Conservation (phyloP, 2,888 invertebrate genomes). For the Sphaerophoria taeniata region DNA sequence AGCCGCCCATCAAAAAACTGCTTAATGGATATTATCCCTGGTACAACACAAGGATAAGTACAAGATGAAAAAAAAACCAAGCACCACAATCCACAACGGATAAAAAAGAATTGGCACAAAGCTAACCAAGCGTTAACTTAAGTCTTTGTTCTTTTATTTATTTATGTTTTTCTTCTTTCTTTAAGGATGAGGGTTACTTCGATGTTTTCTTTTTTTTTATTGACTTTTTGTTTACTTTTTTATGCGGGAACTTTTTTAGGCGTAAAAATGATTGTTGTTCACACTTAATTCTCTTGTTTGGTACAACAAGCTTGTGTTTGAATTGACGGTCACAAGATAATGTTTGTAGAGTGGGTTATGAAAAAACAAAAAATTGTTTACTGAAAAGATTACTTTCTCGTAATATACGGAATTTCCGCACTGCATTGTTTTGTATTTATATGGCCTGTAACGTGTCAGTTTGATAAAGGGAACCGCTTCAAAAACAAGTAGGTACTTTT, state of each 20-base stretch:
- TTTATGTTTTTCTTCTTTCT: slow-evolving; percentile 55
- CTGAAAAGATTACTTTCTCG: too few relatives aligned
- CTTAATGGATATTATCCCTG: slow-evolving; percentile 70
- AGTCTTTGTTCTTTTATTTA: slow-evolving; percentile 54
- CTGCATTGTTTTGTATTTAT: too few relatives aligned
- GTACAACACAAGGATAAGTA: slow-evolving; percentile 52
- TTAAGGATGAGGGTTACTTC: slow-evolving; percentile 25
- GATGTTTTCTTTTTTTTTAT: slow-evolving; percentile 18
- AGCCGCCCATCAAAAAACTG: slow-evolving; percentile 63
- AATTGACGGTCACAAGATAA: too few relatives aligned
- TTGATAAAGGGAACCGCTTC: too few relatives aligned
- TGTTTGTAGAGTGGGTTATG: too few relatives aligned
- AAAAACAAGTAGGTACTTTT: too few relatives aligned
- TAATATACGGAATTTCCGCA: too few relatives aligned
- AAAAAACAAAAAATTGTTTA: too few relatives aligned
- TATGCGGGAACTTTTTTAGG: slow-evolving; percentile 1
- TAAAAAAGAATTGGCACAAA: slow-evolving; percentile 19
- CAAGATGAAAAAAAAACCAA: slow-evolving; percentile 36
- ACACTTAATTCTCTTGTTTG: slow-evolving; percentile 17
- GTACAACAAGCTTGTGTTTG: not conserved
- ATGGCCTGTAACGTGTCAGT: too few relatives aligned
- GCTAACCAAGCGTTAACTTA: slow-evolving; percentile 65
- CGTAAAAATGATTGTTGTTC: not conserved
- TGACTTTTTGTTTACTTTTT: slow-evolving; percentile 10
- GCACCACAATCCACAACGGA: slow-evolving; percentile 19